These are phyloP conservation scores for Agonopterix alstromeriana DNA, from an alignment of 2,888 invertebrate species.

Conservation along the genomic window DNA sequence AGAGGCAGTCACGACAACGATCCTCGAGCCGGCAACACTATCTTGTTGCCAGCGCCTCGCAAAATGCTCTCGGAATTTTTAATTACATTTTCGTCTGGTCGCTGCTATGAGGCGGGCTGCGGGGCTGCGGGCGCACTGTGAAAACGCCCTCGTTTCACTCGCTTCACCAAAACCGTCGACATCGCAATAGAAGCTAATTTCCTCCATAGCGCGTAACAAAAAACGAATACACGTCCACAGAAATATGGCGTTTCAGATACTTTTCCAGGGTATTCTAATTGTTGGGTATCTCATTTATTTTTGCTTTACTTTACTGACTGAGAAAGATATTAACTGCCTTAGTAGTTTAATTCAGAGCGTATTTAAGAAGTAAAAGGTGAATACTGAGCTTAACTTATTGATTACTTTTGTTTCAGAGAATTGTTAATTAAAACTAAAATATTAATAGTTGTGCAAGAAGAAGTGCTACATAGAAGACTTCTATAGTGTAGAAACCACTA, in stretches of 20 bases:
- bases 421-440: neutral
- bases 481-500: conserved; percentile 8
- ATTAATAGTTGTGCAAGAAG: conserved; percentile 4
- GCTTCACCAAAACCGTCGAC: conserved; percentile 74
- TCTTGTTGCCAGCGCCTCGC: conserved; percentile 69
- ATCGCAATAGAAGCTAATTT: conserved; percentile 76
- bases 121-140: conserved; percentile 16
- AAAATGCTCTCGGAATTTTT: conserved; percentile 76
- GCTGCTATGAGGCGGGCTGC: conserved; percentile 59
- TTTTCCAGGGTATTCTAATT: conserved; percentile 24
- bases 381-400: too few species aligned
- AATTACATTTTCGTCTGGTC: conserved; percentile 76
- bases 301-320: too few species aligned
- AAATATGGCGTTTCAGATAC: conserved; percentile 57
- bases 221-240: conserved; percentile 44
- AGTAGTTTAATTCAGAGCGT: too few species aligned
- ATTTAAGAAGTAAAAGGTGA: too few species aligned
- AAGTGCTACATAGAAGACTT: conserved; percentile 8
- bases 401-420: neutral
- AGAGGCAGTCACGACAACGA: conserved; percentile 69
- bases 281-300: too few species aligned
- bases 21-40: conserved; percentile 66
- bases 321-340: too few species aligned
- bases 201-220: conserved; percentile 71
- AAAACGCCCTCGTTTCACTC: conserved; percentile 66